A percentile compares a stretch with the other conserved stretches of the same genome.
phyloP scores from a whole-genome alignment of 2,797 vertebrate species.

The Xenopus petersii region DNA sequence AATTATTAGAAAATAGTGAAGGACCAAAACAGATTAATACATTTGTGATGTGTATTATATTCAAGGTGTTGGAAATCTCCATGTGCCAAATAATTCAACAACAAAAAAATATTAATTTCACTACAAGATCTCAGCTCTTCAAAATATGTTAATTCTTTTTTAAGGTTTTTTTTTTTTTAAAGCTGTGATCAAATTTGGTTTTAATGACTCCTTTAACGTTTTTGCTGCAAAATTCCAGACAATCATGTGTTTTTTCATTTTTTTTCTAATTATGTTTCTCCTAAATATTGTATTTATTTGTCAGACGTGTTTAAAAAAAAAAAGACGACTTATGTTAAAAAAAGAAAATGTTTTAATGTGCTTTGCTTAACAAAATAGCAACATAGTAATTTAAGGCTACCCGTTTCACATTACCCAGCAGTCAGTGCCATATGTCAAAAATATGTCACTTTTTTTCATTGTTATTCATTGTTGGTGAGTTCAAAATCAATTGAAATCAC shows the following conservation, averaged over 20 bases:
- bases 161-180: slow-evolving; percentile 2
- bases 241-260: slow-evolving; percentile 73
- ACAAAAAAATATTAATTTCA: slow-evolving; percentile 44
- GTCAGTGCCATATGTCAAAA: slow-evolving; percentile 36
- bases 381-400: slow-evolving; percentile 25
- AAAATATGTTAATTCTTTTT: background rate
- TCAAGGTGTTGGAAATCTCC: slow-evolving; percentile 73
- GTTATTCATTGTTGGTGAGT: slow-evolving; percentile 3
- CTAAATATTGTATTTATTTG: slow-evolving; percentile 81
- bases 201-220: slow-evolving; percentile 50
- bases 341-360: slow-evolving; percentile 2
- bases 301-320: slow-evolving; percentile 60
- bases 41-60: slow-evolving; percentile 76
- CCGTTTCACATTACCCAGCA: slow-evolving; percentile 16
- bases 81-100: slow-evolving; percentile 84
- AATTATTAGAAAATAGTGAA: slow-evolving; percentile 88
- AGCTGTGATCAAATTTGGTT: slow-evolving; percentile 30
- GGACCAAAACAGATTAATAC: slow-evolving; percentile 89
- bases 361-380: slow-evolving; percentile 31
- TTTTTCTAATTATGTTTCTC: slow-evolving; percentile 59
- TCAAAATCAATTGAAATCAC: slow-evolving; percentile 34
- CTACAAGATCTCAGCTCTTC: slow-evolving; percentile 20
- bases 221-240: slow-evolving; percentile 70
- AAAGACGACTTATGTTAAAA: slow-evolving; percentile 41
- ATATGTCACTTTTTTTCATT: slow-evolving; percentile 33